These are phyloP conservation scores for Molossus alvarezi DNA, from an alignment of 2,797 vertebrate genomes.

Conservation along the genomic window DNA sequence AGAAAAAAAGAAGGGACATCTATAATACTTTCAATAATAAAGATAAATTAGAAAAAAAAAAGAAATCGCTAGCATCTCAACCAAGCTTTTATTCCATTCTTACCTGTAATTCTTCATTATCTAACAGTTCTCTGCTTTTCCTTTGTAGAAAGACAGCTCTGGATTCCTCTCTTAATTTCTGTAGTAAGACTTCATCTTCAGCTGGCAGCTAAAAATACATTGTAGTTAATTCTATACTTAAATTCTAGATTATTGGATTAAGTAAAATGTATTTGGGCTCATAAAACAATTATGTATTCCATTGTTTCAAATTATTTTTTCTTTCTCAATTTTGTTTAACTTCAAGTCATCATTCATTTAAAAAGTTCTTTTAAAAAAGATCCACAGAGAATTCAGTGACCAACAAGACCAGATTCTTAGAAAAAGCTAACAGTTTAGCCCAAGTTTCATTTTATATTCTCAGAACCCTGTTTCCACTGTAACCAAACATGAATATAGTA, in stretches of 20 bases:
- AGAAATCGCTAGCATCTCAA: neutral
- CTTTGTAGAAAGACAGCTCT: constrained; percentile 99
- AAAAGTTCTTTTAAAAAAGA: constrained; percentile 61
- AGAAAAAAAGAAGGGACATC: no score
- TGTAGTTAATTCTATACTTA: constrained; percentile 45
- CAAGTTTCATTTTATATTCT: constrained; percentile 52
- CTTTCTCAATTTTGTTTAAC: constrained; percentile 37
- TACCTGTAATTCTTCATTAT: constrained; percentile 99
- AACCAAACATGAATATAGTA: neutral
- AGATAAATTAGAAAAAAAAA: no score
- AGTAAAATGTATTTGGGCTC: constrained; percentile 51
- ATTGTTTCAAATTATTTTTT: constrained; percentile 37
- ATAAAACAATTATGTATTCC: constrained; percentile 43
- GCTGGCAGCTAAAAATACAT: constrained; percentile 94
- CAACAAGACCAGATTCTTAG: neutral
- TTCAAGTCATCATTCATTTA: constrained; percentile 42
- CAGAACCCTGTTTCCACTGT: neutral
- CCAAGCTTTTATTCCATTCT: constrained; percentile 58
- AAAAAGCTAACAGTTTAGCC: neutral
- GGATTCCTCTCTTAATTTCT: constrained; percentile 98
- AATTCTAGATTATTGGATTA: constrained; percentile 35
- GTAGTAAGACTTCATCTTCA: constrained; percentile 97
- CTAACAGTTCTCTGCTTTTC: constrained; percentile 97
- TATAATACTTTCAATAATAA: no score
- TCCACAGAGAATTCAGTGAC: constrained; percentile 36